phyloP scores from a whole-genome alignment of 2,113 vertebrate genomes.

The Alectura lathami region DNA sequence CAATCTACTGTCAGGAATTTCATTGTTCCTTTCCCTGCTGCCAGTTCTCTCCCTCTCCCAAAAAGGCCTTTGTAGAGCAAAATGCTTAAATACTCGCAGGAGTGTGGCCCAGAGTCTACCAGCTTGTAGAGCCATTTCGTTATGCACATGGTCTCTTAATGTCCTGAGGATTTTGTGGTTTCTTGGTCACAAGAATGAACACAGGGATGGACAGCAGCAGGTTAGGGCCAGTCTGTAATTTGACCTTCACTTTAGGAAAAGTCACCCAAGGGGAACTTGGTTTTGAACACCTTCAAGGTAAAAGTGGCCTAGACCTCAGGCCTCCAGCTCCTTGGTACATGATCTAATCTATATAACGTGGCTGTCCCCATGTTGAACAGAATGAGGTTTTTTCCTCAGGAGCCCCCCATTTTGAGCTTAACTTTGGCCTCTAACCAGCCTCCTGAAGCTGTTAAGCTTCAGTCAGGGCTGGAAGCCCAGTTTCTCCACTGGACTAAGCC shows the following conservation, averaged over 20 bases:
- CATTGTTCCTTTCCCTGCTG: background rate
- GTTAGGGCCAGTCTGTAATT: background rate
- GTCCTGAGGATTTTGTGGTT: background rate
- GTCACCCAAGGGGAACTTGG: background rate
- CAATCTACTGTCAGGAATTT: background rate
- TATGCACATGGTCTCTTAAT: accelerated
- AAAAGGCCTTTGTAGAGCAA: background rate
- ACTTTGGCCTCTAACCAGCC: background rate
- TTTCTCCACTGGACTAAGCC: background rate
- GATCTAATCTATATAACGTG: background rate
- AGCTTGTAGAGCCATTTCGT: background rate
- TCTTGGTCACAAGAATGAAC: background rate
- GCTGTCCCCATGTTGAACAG: background rate
- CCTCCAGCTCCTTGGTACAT: background rate
- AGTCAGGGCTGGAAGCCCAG: background rate
- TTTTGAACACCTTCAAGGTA: background rate
- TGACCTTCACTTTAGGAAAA: background rate
- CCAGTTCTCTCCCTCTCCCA: background rate
- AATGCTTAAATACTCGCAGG: background rate
- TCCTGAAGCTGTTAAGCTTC: background rate
- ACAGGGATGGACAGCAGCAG: background rate
- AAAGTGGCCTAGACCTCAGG: background rate
- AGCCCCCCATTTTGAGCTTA: background rate
- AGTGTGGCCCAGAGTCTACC: background rate
- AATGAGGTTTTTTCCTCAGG: background rate